Percentiles rank a stretch among this genome's conserved stretches.
These are phyloP conservation scores for Syrista parreyssii DNA, from an alignment of 2,888 invertebrate species.

Conservation along the genomic window DNA sequence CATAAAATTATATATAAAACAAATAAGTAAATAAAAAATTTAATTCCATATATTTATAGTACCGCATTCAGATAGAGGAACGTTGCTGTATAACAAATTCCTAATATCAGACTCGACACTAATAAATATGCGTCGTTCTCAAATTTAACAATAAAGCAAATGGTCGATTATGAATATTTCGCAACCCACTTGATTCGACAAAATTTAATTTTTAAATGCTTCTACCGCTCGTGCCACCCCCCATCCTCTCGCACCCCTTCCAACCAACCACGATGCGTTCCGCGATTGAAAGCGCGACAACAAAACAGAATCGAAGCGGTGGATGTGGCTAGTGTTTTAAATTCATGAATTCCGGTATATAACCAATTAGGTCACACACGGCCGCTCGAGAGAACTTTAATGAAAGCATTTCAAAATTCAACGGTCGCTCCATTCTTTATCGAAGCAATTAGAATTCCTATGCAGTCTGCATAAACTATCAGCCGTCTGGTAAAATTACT, in stretches of 20 bases:
- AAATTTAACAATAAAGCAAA: background rate
- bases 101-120: too few relatives aligned
- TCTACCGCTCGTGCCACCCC: background rate
- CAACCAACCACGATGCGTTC: background rate
- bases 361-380: slow-evolving; percentile 56
- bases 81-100: too few relatives aligned
- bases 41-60: too few relatives aligned
- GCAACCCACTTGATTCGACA: background rate
- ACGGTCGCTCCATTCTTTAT: slow-evolving; percentile 49
- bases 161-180: background rate
- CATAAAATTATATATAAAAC: too few relatives aligned
- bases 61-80: too few relatives aligned
- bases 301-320: background rate
- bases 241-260: background rate
- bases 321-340: slow-evolving; percentile 36
- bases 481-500: background rate
- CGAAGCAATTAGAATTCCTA: slow-evolving; percentile 46
- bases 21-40: too few relatives aligned
- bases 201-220: too few relatives aligned
- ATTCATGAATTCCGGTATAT: slow-evolving; percentile 55
- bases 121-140: too few relatives aligned
- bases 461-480: slow-evolving; percentile 18
- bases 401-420: slow-evolving; percentile 56
- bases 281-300: slow-evolving; percentile 6
- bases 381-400: slow-evolving; percentile 39